Percentiles rank a stretch among this genome's conserved stretches.
Evolutionary conservation across 2,797 vertebrate species (phyloP).

Genomic region (Ambastaia sidthimunki): DNA sequence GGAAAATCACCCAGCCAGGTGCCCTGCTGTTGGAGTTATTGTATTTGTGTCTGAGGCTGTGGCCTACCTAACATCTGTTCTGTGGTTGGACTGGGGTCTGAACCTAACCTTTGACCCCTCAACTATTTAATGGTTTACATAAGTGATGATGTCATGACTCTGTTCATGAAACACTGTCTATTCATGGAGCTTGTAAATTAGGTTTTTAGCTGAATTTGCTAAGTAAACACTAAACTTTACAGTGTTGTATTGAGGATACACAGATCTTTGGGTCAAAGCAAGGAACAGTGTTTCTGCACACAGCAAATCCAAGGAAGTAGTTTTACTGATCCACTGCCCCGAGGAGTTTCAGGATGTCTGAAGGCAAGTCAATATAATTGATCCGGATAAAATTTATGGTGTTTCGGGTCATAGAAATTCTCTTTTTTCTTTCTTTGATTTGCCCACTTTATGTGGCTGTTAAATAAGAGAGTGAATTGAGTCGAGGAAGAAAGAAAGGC

Average conservation of each 20-base stretch:
- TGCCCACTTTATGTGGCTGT: constrained; percentile 24
- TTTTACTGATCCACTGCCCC: constrained; percentile 1
- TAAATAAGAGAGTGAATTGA: constrained; percentile 27
- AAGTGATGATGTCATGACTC: constrained; percentile 22
- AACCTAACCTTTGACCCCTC: constrained; percentile 49
- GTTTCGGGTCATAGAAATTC: constrained; percentile 25
- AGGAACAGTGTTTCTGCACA: not conserved
- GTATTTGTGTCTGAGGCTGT: constrained; percentile 31
- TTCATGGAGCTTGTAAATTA: constrained; percentile 16
- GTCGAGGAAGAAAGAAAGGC: constrained; percentile 5
- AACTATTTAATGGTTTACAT: constrained; percentile 43
- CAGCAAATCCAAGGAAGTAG: not conserved
- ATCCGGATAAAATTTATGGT: constrained; percentile 13
- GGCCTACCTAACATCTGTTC: constrained; percentile 57
- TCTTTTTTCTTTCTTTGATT: constrained; percentile 40
- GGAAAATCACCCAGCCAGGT: constrained; percentile 25
- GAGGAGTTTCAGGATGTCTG: constrained; percentile 19
- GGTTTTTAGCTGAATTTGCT: not conserved
- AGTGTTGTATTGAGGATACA: not conserved
- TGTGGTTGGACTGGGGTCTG: constrained; percentile 20
- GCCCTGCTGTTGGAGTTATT: constrained; percentile 39
- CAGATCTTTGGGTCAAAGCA: not conserved
- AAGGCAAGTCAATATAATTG: constrained; percentile 43
- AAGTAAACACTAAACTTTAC: not conserved
- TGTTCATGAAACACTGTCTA: constrained; percentile 25